Evolutionary conservation across 2,888 invertebrate genomes (phyloP).

Genomic region (Mythimna lalbum): DNA sequence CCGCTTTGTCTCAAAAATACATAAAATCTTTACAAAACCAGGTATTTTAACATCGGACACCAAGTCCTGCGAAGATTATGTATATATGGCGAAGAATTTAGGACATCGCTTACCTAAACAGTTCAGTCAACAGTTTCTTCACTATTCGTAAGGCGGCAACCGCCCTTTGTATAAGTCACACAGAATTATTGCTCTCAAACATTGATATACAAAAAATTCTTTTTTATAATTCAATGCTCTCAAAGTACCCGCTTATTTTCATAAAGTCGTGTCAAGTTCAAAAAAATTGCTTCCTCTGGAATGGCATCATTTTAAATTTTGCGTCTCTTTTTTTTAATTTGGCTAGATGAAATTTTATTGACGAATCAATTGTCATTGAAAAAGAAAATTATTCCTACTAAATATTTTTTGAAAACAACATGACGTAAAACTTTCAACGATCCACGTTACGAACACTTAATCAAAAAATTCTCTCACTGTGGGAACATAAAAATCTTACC

Average conservation of each 20-base stretch:
- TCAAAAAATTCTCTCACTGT: conserved; percentile 40
- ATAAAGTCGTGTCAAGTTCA: conserved; percentile 29
- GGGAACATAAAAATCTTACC: conserved; percentile 54
- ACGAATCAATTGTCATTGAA: neutral
- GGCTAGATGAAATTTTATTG: neutral
- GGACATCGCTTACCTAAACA: conserved; percentile 8
- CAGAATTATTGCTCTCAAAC: conserved; percentile 30
- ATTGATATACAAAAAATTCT: too few species aligned
- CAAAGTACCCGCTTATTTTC: conserved; percentile 45
- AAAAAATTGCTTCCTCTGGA: conserved; percentile 29
- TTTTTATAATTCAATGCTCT: too few species aligned
- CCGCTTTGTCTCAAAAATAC: too few species aligned
- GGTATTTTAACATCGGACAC: too few species aligned
- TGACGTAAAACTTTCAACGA: neutral
- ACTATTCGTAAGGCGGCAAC: conserved; percentile 15
- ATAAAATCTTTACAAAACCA: too few species aligned
- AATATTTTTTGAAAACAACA: neutral
- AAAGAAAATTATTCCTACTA: neutral
- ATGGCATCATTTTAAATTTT: conserved; percentile 34
- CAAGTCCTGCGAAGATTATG: too few species aligned
- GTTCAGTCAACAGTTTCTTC: conserved; percentile 8
- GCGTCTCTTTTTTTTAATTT: too few species aligned
- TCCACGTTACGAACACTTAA: conserved; percentile 27
- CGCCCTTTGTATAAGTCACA: neutral
- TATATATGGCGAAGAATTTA: too few species aligned